These are phyloP conservation scores for Thelaira solivaga DNA, from an alignment of 2,888 invertebrate genomes.

Conservation along the genomic window DNA sequence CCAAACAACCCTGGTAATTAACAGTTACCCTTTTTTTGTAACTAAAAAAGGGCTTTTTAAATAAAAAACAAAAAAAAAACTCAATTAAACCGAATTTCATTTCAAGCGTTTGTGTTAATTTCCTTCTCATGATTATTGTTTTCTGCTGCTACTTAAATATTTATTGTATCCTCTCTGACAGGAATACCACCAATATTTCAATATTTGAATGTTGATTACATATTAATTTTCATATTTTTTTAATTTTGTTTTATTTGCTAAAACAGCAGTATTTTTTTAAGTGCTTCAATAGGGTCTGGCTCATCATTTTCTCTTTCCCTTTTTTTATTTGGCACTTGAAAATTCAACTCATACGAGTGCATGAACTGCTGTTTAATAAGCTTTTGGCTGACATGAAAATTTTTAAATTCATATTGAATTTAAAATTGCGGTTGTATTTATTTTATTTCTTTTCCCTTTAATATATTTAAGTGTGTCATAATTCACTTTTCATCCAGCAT, in stretches of 20 bases:
- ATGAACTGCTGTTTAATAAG: slow-evolving; percentile 30
- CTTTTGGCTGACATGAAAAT: neutral
- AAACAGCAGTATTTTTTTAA: neutral
- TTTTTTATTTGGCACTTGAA: slow-evolving; percentile 34
- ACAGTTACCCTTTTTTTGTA: neutral
- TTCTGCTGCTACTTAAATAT: no score
- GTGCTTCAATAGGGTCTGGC: slow-evolving; percentile 8
- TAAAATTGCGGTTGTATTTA: slow-evolving; percentile 6
- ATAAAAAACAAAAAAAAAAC: neutral
- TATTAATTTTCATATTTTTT: neutral
- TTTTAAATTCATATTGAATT: slow-evolving; percentile 15
- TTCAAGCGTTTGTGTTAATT: neutral
- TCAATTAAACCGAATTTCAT: neutral
- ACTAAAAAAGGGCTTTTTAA: neutral
- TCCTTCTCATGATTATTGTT: neutral
- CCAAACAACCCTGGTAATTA: slow-evolving; percentile 13
- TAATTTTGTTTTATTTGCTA: neutral
- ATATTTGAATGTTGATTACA: neutral
- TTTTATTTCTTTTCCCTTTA: neutral
- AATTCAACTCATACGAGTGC: no score
- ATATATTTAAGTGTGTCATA: slow-evolving; percentile 43
- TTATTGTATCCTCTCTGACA: no score
- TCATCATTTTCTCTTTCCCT: no score
- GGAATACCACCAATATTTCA: no score
- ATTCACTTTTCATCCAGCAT: slow-evolving; percentile 47